Evolutionary conservation across 2,888 invertebrate genomes (phyloP).

Genomic region (Lithosia quadra): DNA sequence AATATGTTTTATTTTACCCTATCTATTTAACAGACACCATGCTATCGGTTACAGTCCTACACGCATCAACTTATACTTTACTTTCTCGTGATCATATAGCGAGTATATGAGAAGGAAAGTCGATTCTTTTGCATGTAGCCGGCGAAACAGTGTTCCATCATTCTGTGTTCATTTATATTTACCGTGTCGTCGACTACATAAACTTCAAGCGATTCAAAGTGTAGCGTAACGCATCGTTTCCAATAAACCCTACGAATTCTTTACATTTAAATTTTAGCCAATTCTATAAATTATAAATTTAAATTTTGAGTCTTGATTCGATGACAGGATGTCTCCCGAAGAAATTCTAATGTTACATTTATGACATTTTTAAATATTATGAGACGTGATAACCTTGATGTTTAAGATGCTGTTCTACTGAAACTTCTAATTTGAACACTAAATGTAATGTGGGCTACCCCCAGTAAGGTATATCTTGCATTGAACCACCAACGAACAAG

Average conservation of each 20-base stretch:
- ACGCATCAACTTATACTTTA: slow-evolving; percentile 47
- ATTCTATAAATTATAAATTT: slow-evolving; percentile 72
- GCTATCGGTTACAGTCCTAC: slow-evolving; percentile 62
- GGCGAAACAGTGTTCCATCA: slow-evolving; percentile 47
- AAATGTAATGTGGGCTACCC: slow-evolving; percentile 28
- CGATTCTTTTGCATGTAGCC: slow-evolving; percentile 55
- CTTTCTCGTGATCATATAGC: slow-evolving; percentile 75
- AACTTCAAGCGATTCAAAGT: slow-evolving; percentile 64
- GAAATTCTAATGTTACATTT: slow-evolving; percentile 60
- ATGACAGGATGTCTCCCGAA: slow-evolving; percentile 69
- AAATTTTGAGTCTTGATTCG: slow-evolving; percentile 68
- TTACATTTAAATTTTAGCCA: slow-evolving; percentile 75
- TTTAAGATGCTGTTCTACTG: slow-evolving; percentile 32
- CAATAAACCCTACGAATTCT: slow-evolving; percentile 71
- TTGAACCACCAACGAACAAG: slow-evolving; percentile 31
- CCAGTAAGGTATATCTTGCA: slow-evolving; percentile 29
- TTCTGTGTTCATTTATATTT: slow-evolving; percentile 32
- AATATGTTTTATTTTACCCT: slow-evolving; percentile 82
- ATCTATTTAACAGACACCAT: slow-evolving; percentile 75
- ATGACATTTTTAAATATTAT: slow-evolving; percentile 56
- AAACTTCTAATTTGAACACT: slow-evolving; percentile 32
- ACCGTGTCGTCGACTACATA: slow-evolving; percentile 57
- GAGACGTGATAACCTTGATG: slow-evolving; percentile 56
- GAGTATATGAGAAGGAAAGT: slow-evolving; percentile 78
- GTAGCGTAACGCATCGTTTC: slow-evolving; percentile 67